Evolutionary conservation across 2,888 invertebrate genomes (phyloP).

Genomic region (Drosophila putrida): DNA sequence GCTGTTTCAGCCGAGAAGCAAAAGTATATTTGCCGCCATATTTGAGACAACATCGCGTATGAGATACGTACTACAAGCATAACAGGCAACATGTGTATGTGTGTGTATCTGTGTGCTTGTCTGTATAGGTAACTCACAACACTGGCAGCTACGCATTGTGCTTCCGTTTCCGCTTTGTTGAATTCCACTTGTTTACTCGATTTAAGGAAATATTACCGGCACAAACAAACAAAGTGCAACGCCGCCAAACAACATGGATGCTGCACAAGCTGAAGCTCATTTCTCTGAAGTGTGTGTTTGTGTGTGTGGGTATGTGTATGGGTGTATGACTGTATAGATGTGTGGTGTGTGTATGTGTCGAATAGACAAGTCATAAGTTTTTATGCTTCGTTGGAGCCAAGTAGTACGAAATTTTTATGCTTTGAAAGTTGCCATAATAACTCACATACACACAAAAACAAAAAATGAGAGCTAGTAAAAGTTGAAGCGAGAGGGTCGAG

Average conservation of each 20-base stretch:
- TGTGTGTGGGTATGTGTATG: not conserved
- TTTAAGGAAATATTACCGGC: conserved; percentile 82
- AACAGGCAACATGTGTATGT: conserved; percentile 14
- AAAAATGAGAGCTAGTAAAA: conserved; percentile 6
- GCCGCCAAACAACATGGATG: conserved; percentile 48
- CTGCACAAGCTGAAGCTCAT: conserved; percentile 46
- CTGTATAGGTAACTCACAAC: conserved; percentile 55
- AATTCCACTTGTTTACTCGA: conserved; percentile 82
- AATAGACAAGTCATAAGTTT: conserved; percentile 81
- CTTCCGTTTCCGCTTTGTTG: conserved; percentile 82
- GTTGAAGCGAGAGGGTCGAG: not conserved
- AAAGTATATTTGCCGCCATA: conserved; percentile 80
- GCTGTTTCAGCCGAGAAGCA: conserved; percentile 59
- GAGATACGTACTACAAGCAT: conserved; percentile 36
- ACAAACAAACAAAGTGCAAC: conserved; percentile 80
- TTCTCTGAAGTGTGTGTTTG: conserved; percentile 20
- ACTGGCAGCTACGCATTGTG: conserved; percentile 75
- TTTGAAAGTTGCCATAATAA: conserved; percentile 76
- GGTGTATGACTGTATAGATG: conserved; percentile 31
- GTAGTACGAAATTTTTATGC: conserved; percentile 79
- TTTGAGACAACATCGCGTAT: conserved; percentile 80
- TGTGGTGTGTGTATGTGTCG: conserved; percentile 47
- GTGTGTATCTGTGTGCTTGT: conserved; percentile 22
- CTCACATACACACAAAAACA: conserved; percentile 52
- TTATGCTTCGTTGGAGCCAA: conserved; percentile 76